A percentile compares a stretch with the other conserved stretches of the same genome.
phyloP scores from a whole-genome alignment of 2,113 vertebrate genomes.

The Apeltes quadracus region DNA sequence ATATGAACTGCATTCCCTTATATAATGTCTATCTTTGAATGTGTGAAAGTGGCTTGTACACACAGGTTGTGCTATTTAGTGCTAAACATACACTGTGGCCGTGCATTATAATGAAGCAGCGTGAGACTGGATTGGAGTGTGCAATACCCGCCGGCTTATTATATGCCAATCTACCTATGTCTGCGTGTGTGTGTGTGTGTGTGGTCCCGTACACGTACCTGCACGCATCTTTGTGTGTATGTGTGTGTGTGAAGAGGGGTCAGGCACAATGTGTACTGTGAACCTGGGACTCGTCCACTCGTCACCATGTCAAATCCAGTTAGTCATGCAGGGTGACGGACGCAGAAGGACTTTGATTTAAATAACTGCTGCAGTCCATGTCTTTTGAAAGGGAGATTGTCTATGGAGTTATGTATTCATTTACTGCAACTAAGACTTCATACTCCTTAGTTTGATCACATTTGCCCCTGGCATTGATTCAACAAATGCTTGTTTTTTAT shows the following conservation, averaged over 20 bases:
- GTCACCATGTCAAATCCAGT: conserved; percentile 66
- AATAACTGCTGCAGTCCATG: conserved; percentile 37
- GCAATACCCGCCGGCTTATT: conserved; percentile 35
- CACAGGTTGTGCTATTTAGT: conserved; percentile 7
- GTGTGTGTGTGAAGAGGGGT: conserved; percentile 3
- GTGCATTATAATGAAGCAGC: conserved; percentile 20
- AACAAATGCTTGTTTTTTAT: not conserved
- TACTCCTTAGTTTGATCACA: not conserved
- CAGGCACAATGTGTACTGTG: conserved; percentile 60
- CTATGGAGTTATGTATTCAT: not conserved
- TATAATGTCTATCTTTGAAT: conserved; percentile 16
- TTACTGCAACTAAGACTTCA: too few species aligned
- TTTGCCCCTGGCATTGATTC: not conserved
- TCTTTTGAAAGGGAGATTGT: conserved; percentile 28
- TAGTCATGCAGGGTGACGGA: conserved; percentile 63
- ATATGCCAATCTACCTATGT: conserved; percentile 17
- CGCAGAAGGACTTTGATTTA: conserved; percentile 44
- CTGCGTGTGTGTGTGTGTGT: conserved; percentile 5
- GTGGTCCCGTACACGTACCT: not conserved
- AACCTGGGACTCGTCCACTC: conserved; percentile 53
- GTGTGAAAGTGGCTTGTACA: conserved; percentile 22
- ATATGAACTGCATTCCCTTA: not conserved
- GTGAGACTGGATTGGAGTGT: not conserved
- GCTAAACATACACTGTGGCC: not conserved
- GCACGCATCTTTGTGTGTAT: not conserved